Evolutionary conservation across 2,113 vertebrate species (phyloP).

Genomic region (Apteryx mantelli): DNA sequence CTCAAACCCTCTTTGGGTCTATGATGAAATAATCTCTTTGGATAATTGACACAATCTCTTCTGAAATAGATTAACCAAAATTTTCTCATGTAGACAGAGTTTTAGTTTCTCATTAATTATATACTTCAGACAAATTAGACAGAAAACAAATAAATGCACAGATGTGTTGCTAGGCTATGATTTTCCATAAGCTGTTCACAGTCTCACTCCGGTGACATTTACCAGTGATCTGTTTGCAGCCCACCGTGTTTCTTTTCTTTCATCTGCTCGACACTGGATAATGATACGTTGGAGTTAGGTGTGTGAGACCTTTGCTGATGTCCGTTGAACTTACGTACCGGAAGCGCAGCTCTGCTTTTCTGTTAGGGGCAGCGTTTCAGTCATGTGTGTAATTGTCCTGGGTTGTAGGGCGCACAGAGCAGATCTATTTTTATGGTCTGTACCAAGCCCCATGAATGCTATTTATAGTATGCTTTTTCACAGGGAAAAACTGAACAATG

Average conservation of each 20-base stretch:
- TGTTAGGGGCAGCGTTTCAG: neutral
- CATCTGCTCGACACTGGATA: neutral
- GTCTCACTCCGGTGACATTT: neutral
- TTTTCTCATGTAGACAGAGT: neutral
- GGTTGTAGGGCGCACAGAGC: neutral
- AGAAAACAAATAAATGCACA: neutral
- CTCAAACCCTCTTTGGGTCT: neutral
- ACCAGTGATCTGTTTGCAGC: neutral
- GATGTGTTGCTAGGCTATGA: neutral
- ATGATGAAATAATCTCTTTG: neutral
- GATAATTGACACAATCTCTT: neutral
- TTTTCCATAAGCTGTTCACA: neutral
- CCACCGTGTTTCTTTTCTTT: neutral
- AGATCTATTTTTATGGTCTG: neutral
- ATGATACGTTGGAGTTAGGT: accelerated
- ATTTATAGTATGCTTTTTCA: neutral
- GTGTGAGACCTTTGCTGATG: accelerated
- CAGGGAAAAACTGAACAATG: neutral
- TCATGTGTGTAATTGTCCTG: neutral
- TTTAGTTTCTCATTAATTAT: neutral
- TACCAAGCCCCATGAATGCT: accelerated
- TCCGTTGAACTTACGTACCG: no score
- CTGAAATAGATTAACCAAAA: neutral
- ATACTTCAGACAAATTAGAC: neutral
- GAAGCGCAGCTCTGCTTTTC: neutral